Evolutionary conservation across 2,113 vertebrate species (phyloP).

Genomic region (Thymallus thymallus): DNA sequence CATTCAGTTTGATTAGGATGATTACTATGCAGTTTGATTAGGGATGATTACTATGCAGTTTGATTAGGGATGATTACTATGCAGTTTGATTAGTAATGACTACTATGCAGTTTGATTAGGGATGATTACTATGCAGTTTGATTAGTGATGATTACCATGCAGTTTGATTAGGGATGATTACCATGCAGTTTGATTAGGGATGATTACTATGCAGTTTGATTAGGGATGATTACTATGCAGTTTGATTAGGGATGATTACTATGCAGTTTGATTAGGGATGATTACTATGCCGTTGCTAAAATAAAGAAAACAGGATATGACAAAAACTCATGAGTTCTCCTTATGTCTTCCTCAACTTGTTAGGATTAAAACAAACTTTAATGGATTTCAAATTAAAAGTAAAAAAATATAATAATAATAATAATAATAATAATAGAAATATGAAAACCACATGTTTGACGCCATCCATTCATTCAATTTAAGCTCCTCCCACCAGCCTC

Average conservation of each 20-base stretch:
- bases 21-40: background rate
- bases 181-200: background rate
- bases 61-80: background rate
- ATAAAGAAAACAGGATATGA: background rate
- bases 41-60: background rate
- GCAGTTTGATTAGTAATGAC: background rate
- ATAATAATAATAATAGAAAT: too few species aligned
- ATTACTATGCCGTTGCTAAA: background rate
- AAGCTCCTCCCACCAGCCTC: too few species aligned
- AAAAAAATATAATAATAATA: too few species aligned
- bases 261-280: background rate
- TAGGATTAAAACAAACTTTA: too few species aligned
- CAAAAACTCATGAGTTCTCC: background rate
- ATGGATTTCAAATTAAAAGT: too few species aligned
- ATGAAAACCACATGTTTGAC: too few species aligned
- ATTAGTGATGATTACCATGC: background rate
- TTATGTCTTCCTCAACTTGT: background rate
- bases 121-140: too few species aligned
- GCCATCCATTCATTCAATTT: too few species aligned
- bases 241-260: background rate
- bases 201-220: background rate
- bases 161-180: too few species aligned
- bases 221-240: background rate
- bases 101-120: too few species aligned
- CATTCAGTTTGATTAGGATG: background rate